These are phyloP conservation scores for Megalopta genalis DNA, from an alignment of 1,140 invertebrate species.

Conservation along the genomic window DNA sequence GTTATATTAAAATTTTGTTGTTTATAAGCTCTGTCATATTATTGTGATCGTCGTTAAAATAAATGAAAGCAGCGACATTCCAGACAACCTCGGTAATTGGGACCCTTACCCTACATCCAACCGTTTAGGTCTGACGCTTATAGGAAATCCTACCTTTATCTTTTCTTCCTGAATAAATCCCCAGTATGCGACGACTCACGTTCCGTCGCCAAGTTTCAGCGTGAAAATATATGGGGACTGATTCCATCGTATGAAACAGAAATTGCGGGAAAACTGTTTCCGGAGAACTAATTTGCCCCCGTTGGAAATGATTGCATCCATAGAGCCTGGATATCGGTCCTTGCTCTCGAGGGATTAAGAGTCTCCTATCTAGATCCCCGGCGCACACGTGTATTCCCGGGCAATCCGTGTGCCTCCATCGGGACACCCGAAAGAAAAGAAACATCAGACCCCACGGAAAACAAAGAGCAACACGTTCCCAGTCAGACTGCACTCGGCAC, in stretches of 20 bases:
- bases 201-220: too few species aligned
- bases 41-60: too few species aligned
- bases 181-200: too few species aligned
- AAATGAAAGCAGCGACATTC: too few species aligned
- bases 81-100: too few species aligned
- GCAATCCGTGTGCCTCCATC: background rate
- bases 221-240: too few species aligned
- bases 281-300: constrained; percentile 24
- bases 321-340: constrained; percentile 9
- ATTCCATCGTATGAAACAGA: background rate
- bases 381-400: background rate
- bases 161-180: too few species aligned
- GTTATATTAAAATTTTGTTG: too few species aligned
- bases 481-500: constrained; percentile 50
- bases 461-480: constrained; percentile 51
- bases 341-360: constrained; percentile 42
- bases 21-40: too few species aligned
- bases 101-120: too few species aligned
- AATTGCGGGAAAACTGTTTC: constrained; percentile 12
- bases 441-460: constrained; percentile 9
- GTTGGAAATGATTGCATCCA: constrained; percentile 32
- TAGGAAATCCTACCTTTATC: too few species aligned
- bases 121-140: too few species aligned
- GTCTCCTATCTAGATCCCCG: background rate
- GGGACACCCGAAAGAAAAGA: constrained; percentile 27